Evolutionary conservation across 2,888 invertebrate genomes (phyloP).

Genomic region (Archips crataeganus): DNA sequence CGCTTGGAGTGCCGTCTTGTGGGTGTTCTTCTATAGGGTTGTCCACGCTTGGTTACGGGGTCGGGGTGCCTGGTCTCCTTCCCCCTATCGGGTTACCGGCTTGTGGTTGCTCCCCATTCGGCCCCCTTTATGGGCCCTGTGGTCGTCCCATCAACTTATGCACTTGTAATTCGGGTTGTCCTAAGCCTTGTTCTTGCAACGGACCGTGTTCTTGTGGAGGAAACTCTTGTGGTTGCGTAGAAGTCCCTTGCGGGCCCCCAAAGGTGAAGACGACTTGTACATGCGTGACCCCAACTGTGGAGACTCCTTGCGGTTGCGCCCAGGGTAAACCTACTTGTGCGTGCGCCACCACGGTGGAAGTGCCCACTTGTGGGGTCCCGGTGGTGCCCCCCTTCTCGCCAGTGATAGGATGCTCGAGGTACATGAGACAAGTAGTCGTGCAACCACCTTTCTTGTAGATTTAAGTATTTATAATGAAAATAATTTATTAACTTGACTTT

Average conservation of each 20-base stretch:
- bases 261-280: slow-evolving; percentile 41
- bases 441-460: slow-evolving; percentile 68
- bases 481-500: slow-evolving; percentile 1
- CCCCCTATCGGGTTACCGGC: slow-evolving; percentile 15
- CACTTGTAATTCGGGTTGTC: slow-evolving; percentile 22
- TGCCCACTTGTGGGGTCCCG: slow-evolving; percentile 46
- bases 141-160: slow-evolving; percentile 20
- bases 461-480: background rate
- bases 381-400: slow-evolving; percentile 51
- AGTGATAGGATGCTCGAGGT: slow-evolving; percentile 53
- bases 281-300: slow-evolving; percentile 34
- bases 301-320: slow-evolving; percentile 35
- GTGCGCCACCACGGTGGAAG: slow-evolving; percentile 30
- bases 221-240: slow-evolving; percentile 39
- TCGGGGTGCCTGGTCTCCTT: slow-evolving; percentile 12
- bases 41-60: slow-evolving; percentile 19
- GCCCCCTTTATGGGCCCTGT: slow-evolving; percentile 40
- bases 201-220: slow-evolving; percentile 41
- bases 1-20: slow-evolving; percentile 42
- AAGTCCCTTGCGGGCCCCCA: slow-evolving; percentile 40
- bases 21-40: slow-evolving; percentile 36
- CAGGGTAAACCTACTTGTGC: slow-evolving; percentile 42
- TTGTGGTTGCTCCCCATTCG: slow-evolving; percentile 41
- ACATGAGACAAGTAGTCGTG: slow-evolving; percentile 64
- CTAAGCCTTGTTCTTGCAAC: slow-evolving; percentile 41